Evolutionary conservation across 2,113 vertebrate genomes (phyloP).

Genomic region (Cinclus cinclus): DNA sequence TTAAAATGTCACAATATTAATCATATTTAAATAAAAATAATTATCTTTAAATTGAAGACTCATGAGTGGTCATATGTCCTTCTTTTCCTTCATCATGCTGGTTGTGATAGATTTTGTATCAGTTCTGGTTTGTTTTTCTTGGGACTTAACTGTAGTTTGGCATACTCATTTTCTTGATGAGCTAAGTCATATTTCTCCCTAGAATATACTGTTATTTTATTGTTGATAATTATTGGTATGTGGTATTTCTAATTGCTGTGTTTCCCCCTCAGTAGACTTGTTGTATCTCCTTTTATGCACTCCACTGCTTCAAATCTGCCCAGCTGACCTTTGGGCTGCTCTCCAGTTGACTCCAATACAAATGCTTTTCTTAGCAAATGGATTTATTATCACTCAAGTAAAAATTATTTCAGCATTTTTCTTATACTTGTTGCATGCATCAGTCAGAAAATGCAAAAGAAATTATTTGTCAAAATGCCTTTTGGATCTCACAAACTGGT

Average conservation of each 20-base stretch:
- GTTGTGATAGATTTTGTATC: neutral
- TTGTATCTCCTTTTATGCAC: neutral
- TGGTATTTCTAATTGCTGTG: neutral
- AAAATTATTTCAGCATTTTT: conserved; percentile 5
- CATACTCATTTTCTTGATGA: neutral
- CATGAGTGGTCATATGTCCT: neutral
- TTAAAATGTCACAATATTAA: neutral
- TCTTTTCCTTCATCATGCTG: neutral
- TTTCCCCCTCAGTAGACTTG: neutral
- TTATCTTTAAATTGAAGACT: neutral
- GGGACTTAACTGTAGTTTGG: neutral
- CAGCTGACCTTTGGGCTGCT: neutral
- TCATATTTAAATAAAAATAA: neutral
- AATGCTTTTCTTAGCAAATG: neutral
- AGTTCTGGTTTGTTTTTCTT: neutral
- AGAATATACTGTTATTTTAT: neutral
- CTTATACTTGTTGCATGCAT: neutral
- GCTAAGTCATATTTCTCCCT: neutral
- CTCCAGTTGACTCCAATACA: neutral
- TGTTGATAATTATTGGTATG: neutral
- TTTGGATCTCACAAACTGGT: neutral
- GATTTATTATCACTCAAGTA: conserved; percentile 39
- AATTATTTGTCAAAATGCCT: conserved; percentile 1
- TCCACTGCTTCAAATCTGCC: neutral
- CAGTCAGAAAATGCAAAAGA: neutral